Evolutionary conservation across 2,797 vertebrate species (phyloP), one percentile per base, ranked within the genome.

Genomic region (Orestias chungarensis): DNA sequence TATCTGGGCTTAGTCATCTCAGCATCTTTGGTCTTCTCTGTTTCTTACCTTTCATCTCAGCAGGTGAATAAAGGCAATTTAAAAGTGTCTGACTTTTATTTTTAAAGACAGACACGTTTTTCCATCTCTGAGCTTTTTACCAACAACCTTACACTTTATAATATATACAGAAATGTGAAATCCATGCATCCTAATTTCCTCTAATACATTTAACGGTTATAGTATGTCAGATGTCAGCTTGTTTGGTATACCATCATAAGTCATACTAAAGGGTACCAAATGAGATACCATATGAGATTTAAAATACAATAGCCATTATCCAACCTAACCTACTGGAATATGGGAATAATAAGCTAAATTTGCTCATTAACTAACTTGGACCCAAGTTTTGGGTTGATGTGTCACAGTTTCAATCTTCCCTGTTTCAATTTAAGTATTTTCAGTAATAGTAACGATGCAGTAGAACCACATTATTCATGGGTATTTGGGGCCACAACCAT

Each of bases 1-100:
- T 54, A 49, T 71, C 64, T 64, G 23, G 70, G 64, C 70, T 86
- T 79, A 76, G 64, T 73, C 50, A 49, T 82, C 65, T 78, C 61
- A n/a, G 11, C 62, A 27, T 73, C 44, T 46, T 61, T 18, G 49
- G 11, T 38, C 9, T 38, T 49, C 7, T n/a, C 33, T 23, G 49
- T 67, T 61, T 66, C 57, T 50, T 33, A 11, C 76, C 50, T 31
- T 59, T 43, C 29, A 50, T 62, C 72, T 79, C 64, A 40, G 40
- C 69, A 27, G 42, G 68, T 64, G 59, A 73, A 66, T 47, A 46
- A 68, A 76, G 31, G 27, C 38, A 20, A 71, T 80, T 84, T 64
- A 74, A 17, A 64, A 35, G 18, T 29, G 57, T 38, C 57, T 44
- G 66, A 11, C 65, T 66, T 78, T n/a, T n/a, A n/a, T n/a, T n/a